Evolutionary conservation across 2,113 vertebrate species (phyloP).

Genomic region (Psephotus haematonotus): DNA sequence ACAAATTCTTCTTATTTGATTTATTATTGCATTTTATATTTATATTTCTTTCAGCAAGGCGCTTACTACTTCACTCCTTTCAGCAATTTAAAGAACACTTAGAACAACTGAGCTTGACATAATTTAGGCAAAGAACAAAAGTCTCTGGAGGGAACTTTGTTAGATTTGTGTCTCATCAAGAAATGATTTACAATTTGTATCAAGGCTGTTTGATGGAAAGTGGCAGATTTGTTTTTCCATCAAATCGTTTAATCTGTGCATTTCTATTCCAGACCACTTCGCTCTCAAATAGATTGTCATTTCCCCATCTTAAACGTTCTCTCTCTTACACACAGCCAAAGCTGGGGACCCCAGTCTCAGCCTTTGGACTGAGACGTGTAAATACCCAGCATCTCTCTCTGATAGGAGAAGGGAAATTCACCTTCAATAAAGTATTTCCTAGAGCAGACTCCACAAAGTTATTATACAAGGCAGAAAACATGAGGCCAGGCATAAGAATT

Average conservation of each 20-base stretch:
- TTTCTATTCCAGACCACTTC: slow-evolving; percentile 30
- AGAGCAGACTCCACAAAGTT: not conserved
- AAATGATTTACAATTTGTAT: slow-evolving; percentile 53
- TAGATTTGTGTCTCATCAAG: slow-evolving; percentile 12
- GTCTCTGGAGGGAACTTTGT: slow-evolving; percentile 5
- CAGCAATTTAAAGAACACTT: slow-evolving; percentile 16
- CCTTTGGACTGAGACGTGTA: not conserved
- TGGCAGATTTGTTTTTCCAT: slow-evolving; percentile 22
- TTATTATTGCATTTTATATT: slow-evolving; percentile 3
- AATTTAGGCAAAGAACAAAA: slow-evolving; percentile 31
- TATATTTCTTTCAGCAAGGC: not conserved
- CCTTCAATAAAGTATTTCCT: not conserved
- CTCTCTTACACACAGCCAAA: not conserved
- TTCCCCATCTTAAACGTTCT: not conserved
- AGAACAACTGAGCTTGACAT: slow-evolving; percentile 4
- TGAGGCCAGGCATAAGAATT: not conserved
- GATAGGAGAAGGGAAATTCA: not conserved
- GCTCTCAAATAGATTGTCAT: not conserved
- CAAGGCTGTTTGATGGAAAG: slow-evolving; percentile 24
- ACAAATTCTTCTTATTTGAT: not conserved
- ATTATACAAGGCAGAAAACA: not conserved
- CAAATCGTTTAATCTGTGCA: not conserved
- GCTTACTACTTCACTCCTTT: not conserved
- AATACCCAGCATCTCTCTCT: not conserved
- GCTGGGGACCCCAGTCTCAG: not conserved